Conservation (phyloP, 2,888 invertebrate species). For the Diabrotica balteata region DNA sequence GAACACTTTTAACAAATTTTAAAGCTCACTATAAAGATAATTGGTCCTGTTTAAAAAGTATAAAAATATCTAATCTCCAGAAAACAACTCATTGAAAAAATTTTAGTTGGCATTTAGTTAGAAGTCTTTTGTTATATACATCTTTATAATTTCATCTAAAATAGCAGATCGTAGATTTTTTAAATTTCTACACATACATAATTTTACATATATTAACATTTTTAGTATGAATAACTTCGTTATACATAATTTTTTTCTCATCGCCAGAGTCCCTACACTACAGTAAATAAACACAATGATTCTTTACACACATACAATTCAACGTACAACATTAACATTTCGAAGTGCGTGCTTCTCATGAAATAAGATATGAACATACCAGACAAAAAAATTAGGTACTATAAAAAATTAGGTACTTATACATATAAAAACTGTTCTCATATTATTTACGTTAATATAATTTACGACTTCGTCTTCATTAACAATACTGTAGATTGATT, state of each 20-base stretch:
- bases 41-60: conserved; percentile 1
- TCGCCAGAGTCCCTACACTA: not conserved
- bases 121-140: not conserved
- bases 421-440: too few relatives aligned
- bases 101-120: conserved; percentile 4
- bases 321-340: too few relatives aligned
- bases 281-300: not conserved
- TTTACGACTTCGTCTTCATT: too few relatives aligned
- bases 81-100: conserved; percentile 1
- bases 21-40: not conserved
- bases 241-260: not conserved
- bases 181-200: not conserved
- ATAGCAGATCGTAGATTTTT: not conserved
- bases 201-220: too few relatives aligned
- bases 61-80: conserved; percentile 1
- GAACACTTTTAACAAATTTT: not conserved
- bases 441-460: too few relatives aligned
- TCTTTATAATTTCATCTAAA: not conserved
- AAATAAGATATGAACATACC: too few relatives aligned
- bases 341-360: too few relatives aligned
- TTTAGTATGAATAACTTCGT: not conserved
- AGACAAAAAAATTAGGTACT: too few relatives aligned
- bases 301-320: not conserved
- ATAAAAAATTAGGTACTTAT: too few relatives aligned
- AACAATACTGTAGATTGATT: too few relatives aligned